A percentile compares a stretch with the other conserved stretches of the same genome.
phyloP scores from a whole-genome alignment of 2,888 invertebrate genomes.

The Parthenolecanium corni region DNA sequence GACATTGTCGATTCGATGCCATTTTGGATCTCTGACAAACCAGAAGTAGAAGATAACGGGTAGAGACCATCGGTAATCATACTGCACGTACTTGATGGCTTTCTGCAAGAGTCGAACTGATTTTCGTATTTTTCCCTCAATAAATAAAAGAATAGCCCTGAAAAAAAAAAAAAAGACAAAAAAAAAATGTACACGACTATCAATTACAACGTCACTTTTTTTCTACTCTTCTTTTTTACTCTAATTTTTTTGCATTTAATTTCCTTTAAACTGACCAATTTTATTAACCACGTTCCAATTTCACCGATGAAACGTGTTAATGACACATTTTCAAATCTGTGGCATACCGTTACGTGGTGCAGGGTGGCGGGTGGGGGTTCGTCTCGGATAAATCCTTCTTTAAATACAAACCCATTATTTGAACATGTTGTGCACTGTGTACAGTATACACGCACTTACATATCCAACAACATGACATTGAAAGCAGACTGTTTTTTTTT shows the following conservation, averaged over 20 bases:
- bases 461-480: constrained; percentile 7
- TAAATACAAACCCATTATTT: too few species aligned
- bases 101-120: too few species aligned
- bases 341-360: constrained; percentile 16
- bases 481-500: constrained; percentile 1
- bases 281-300: constrained; percentile 22
- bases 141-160: too few species aligned
- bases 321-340: constrained; percentile 23
- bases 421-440: too few species aligned
- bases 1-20: background rate
- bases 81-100: too few species aligned
- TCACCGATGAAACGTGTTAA: constrained; percentile 23
- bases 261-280: constrained; percentile 17
- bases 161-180: too few species aligned
- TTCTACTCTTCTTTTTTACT: too few species aligned
- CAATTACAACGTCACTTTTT: too few species aligned
- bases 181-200: too few species aligned
- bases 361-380: background rate
- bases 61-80: too few species aligned
- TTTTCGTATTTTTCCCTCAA: too few species aligned
- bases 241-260: constrained; percentile 2
- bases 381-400: background rate
- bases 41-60: too few species aligned
- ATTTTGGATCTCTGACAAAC: background rate
- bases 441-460: background rate